These are phyloP conservation scores for Lamellibrachia satsuma DNA, from an alignment of 2,888 invertebrate species.

Conservation along the genomic window DNA sequence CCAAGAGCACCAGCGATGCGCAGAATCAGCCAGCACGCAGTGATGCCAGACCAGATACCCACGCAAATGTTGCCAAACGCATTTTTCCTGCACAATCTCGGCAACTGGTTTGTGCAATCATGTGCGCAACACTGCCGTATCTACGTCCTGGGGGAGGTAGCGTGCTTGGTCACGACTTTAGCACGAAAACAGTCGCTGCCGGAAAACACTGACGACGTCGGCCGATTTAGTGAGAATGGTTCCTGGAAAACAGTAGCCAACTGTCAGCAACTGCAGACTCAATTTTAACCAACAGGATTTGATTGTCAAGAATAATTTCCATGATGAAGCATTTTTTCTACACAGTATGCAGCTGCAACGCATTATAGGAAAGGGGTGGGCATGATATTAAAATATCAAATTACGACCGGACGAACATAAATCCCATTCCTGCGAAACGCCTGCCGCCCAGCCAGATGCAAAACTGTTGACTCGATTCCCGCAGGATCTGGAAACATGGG, in stretches of 20 bases:
- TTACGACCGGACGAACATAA: neutral
- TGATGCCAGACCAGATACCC: neutral
- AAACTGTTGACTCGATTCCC: neutral
- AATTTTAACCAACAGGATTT: neutral
- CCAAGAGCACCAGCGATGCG: slow-evolving; percentile 4
- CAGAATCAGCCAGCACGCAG: neutral
- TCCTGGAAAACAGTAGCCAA: neutral
- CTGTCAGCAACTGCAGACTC: neutral
- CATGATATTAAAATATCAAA: neutral
- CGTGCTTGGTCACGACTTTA: neutral
- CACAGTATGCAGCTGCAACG: neutral
- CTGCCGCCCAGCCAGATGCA: neutral
- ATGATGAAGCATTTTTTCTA: neutral
- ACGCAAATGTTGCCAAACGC: slow-evolving; percentile 17
- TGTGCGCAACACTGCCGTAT: neutral
- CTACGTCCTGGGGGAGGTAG: neutral
- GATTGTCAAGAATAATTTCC: slow-evolving; percentile 9
- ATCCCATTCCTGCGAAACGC: neutral
- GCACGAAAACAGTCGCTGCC: neutral
- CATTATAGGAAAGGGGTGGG: slow-evolving; percentile 4
- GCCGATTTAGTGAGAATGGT: neutral
- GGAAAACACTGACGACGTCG: neutral
- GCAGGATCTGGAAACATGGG: neutral
- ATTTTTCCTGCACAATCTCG: slow-evolving; percentile 17
- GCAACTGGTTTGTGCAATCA: slow-evolving; percentile 17